These are phyloP conservation scores for Drosophila dives DNA, from an alignment of 2,888 invertebrate genomes.

Conservation along the genomic window DNA sequence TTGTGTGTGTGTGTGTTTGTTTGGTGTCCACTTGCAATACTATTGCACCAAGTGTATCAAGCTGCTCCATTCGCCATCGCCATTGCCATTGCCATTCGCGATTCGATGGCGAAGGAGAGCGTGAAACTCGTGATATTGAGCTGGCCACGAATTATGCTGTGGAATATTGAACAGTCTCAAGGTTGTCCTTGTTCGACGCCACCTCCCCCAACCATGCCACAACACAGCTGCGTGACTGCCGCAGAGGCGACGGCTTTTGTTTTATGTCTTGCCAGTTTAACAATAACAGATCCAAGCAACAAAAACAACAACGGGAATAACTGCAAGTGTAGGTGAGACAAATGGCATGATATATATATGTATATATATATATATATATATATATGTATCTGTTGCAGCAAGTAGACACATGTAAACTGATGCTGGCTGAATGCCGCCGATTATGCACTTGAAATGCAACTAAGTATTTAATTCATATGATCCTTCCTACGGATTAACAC, in stretches of 20 bases:
- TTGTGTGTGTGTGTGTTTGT: background rate
- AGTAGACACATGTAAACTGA: constrained; percentile 31
- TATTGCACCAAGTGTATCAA: constrained; percentile 21
- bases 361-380: background rate
- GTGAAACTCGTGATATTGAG: constrained; percentile 68
- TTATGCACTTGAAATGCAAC: constrained; percentile 5
- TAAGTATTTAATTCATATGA: background rate
- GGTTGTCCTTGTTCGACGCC: constrained; percentile 52
- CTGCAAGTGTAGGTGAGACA: constrained; percentile 49
- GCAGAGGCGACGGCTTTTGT: constrained; percentile 46
- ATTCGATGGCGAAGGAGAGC: constrained; percentile 28
- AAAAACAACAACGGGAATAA: constrained; percentile 23
- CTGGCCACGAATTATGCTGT: constrained; percentile 72
- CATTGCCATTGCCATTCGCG: constrained; percentile 2
- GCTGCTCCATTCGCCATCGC: constrained; percentile 30
- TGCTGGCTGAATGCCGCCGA: constrained; percentile 21
- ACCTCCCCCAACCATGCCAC: constrained; percentile 4
- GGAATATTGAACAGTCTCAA: constrained; percentile 77
- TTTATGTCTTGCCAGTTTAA: constrained; percentile 43
- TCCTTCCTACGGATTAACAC: background rate
- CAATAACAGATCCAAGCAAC: constrained; percentile 33
- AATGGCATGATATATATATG: constrained; percentile 18
- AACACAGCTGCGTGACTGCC: constrained; percentile 46
- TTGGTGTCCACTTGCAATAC: constrained; percentile 58
- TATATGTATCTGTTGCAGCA: constrained; percentile 7